phyloP scores from a whole-genome alignment of 2,113 vertebrate species.

The Petrocephalus zakoni region DNA sequence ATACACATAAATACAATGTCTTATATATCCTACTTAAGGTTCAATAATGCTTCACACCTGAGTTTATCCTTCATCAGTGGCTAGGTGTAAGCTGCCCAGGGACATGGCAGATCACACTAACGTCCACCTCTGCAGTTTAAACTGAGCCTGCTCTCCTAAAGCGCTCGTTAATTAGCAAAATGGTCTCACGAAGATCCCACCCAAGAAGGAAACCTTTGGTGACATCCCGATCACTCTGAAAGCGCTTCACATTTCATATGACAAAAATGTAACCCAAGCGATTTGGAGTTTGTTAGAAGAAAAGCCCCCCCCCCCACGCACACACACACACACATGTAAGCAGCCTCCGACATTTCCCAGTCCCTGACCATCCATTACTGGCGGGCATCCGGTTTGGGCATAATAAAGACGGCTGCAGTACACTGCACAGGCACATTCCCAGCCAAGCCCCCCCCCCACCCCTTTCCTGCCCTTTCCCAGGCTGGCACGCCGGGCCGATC shows the following conservation, averaged over 20 bases:
- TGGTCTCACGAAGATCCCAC: neutral
- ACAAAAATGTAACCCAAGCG: neutral
- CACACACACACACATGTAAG: neutral
- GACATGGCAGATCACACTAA: neutral
- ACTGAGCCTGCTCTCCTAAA: neutral
- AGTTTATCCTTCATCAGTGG: neutral
- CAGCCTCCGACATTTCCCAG: constrained; percentile 48
- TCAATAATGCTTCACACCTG: neutral
- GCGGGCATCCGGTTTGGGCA: constrained; percentile 49
- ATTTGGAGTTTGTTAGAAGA: neutral
- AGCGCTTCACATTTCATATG: neutral
- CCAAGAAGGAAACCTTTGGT: neutral
- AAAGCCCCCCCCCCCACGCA: neutral
- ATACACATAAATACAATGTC: neutral
- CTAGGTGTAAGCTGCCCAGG: neutral
- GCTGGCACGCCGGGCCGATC: neutral
- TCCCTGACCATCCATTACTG: constrained; percentile 48
- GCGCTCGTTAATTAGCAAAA: neutral
- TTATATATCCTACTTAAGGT: neutral
- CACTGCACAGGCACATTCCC: constrained; percentile 34
- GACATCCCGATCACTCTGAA: neutral
- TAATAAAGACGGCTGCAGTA: constrained; percentile 55
- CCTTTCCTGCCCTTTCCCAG: neutral
- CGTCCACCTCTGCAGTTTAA: neutral
- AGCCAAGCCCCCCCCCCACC: constrained; percentile 23